Percentiles rank a stretch among this genome's conserved stretches.
Evolutionary conservation across 2,797 vertebrate species (phyloP).

Genomic region (Gastrophryne carolinensis): DNA sequence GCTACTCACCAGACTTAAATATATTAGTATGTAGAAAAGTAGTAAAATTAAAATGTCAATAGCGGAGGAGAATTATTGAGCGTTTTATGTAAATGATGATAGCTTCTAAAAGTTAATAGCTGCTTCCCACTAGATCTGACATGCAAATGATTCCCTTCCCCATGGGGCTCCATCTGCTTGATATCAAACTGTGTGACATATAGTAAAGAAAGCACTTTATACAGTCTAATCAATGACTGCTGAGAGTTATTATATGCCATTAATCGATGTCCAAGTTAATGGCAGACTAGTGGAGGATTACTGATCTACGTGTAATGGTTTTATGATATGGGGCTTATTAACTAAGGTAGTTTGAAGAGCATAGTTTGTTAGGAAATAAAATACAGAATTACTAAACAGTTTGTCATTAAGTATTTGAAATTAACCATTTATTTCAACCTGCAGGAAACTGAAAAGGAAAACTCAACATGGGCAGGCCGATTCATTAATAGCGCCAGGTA

Average conservation of each 20-base stretch:
- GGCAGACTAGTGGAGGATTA: background rate
- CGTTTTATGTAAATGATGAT: constrained; percentile 4
- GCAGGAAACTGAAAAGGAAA: too few relatives aligned
- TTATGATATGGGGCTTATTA: background rate
- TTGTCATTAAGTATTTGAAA: too few relatives aligned
- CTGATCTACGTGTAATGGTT: background rate
- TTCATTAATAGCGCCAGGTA: too few relatives aligned
- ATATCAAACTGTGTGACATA: constrained; percentile 14
- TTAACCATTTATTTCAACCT: too few relatives aligned
- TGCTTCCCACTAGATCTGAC: constrained; percentile 22
- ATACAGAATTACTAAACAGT: too few relatives aligned
- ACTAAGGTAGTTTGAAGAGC: background rate
- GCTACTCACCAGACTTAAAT: background rate
- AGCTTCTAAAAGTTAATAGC: constrained; percentile 24
- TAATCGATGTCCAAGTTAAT: constrained; percentile 11
- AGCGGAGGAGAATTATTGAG: constrained; percentile 5
- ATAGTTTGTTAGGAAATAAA: too few relatives aligned
- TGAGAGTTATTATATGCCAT: background rate
- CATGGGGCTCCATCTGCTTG: constrained; percentile 26
- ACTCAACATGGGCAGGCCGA: too few relatives aligned
- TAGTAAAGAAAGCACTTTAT: constrained; percentile 12
- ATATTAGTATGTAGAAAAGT: background rate
- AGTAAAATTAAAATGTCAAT: background rate
- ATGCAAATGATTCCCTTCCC: constrained; percentile 14
- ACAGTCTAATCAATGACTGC: constrained; percentile 1